A percentile compares a stretch with the other conserved stretches of the same genome.
These are phyloP conservation scores for Ptiloglossa arizonensis DNA, from an alignment of 1,140 invertebrate species.

Conservation along the genomic window DNA sequence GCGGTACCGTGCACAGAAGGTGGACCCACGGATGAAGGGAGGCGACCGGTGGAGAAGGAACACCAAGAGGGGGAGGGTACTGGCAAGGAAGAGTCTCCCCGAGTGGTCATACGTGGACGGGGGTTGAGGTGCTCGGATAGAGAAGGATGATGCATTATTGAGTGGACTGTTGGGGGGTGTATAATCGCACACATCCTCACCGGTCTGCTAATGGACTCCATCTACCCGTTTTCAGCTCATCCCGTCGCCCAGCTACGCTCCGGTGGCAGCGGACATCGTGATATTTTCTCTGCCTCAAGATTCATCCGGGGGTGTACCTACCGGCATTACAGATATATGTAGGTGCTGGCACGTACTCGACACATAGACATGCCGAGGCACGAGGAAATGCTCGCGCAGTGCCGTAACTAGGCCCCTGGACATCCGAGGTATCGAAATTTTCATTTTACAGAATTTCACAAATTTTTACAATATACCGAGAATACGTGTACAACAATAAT, in stretches of 20 bases:
- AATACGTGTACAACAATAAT: no score
- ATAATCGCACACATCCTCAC: slow-evolving; percentile 77
- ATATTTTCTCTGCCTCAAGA: slow-evolving; percentile 75
- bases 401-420: slow-evolving; percentile 3
- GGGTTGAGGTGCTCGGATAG: slow-evolving; percentile 63
- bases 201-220: slow-evolving; percentile 75
- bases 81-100: slow-evolving; percentile 61
- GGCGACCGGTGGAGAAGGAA: slow-evolving; percentile 26
- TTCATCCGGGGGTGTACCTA: slow-evolving; percentile 64
- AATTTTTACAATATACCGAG: no score
- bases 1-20: slow-evolving; percentile 46
- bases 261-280: slow-evolving; percentile 64
- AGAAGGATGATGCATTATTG: slow-evolving; percentile 79
- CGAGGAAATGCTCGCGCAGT: slow-evolving; percentile 58
- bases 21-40: slow-evolving; percentile 31
- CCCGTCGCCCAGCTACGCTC: slow-evolving; percentile 50
- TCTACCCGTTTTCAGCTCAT: slow-evolving; percentile 64
- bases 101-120: slow-evolving; percentile 64
- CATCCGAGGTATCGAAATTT: background rate
- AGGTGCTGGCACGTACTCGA: slow-evolving; percentile 61
- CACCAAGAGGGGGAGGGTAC: slow-evolving; percentile 30
- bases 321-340: slow-evolving; percentile 63
- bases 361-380: slow-evolving; percentile 44
- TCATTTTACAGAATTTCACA: background rate
- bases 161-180: slow-evolving; percentile 73